Conservation (phyloP, 2,113 vertebrate genomes). For the Rafetus swinhoei region DNA sequence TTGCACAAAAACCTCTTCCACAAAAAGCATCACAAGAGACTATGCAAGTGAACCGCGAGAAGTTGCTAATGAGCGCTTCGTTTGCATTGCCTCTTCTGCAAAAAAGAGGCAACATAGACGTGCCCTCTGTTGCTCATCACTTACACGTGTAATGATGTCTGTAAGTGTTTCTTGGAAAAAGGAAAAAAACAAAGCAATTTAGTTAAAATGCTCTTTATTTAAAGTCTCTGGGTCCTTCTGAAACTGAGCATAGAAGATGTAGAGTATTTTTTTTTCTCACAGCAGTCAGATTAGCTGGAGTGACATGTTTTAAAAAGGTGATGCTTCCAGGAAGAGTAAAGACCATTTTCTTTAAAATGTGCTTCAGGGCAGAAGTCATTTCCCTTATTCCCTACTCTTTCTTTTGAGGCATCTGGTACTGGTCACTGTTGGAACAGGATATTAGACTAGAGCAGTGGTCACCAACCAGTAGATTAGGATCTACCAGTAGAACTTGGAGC, state of each 20-base stretch:
- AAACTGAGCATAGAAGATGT: background rate
- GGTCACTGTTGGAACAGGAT: background rate
- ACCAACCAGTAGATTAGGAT: too few relatives aligned
- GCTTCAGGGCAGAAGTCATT: background rate
- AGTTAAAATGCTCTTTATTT: background rate
- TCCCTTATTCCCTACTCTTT: background rate
- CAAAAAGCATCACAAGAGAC: too few relatives aligned
- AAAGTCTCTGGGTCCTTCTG: background rate
- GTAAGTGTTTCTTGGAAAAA: background rate
- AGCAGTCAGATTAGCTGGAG: background rate
- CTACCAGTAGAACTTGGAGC: too few relatives aligned
- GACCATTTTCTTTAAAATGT: background rate
- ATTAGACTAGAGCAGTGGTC: too few relatives aligned
- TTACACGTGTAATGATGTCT: background rate
- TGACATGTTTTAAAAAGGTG: accelerated
- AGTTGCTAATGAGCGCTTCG: too few relatives aligned
- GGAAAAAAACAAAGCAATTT: background rate
- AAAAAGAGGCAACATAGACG: too few relatives aligned
- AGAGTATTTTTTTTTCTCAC: background rate
- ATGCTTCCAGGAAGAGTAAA: background rate
- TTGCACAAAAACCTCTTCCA: too few relatives aligned
- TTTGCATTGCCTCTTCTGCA: too few relatives aligned
- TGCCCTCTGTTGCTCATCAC: background rate
- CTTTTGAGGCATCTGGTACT: background rate
- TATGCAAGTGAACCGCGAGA: too few relatives aligned